phyloP scores from a whole-genome alignment of 2,888 invertebrate species.

The Brachypalpus laphriformis region DNA sequence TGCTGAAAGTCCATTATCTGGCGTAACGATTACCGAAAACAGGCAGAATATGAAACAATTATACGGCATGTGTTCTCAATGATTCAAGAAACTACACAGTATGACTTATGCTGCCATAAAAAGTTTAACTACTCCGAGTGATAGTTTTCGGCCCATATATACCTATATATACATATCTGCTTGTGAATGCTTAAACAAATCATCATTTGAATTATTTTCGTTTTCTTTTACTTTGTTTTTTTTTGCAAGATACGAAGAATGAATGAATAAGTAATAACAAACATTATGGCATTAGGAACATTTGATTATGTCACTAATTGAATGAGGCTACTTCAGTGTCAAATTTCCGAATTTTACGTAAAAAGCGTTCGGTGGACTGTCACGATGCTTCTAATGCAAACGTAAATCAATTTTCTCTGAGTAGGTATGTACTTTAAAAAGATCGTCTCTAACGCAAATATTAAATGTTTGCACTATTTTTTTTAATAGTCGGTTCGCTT shows the following conservation, averaged over 20 bases:
- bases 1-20: background rate
- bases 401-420: constrained; percentile 22
- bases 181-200: background rate
- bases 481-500: constrained; percentile 17
- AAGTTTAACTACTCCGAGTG: constrained; percentile 12
- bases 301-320: constrained; percentile 43
- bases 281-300: constrained; percentile 18
- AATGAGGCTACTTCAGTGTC: background rate
- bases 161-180: background rate
- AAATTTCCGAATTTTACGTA: constrained; percentile 3
- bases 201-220: background rate
- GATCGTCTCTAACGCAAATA: constrained; percentile 13
- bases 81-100: background rate
- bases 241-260: constrained; percentile 8
- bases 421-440: constrained; percentile 8
- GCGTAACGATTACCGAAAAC: background rate
- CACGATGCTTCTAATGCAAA: constrained; percentile 6
- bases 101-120: constrained; percentile 13
- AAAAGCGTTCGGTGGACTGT: background rate
- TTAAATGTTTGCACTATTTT: constrained; percentile 37
- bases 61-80: background rate
- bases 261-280: constrained; percentile 45
- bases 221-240: background rate
- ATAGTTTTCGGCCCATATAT: background rate
- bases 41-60: background rate